phyloP scores from a whole-genome alignment of 2,888 invertebrate species.

The Tricholauxania praeusta region DNA sequence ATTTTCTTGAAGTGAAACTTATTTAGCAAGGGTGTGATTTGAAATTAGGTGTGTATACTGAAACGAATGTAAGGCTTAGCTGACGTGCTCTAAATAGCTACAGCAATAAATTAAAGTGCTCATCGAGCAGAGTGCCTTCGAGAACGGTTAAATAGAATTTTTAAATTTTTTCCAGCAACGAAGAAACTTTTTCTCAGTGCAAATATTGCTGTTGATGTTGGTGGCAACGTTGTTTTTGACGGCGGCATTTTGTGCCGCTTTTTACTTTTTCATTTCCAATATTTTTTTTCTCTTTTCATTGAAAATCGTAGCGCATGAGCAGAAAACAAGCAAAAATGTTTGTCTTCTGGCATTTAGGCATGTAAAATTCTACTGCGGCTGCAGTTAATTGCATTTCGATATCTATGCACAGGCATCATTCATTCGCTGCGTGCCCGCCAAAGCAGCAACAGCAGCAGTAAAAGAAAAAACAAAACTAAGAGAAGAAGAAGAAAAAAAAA shows the following conservation, averaged over 20 bases:
- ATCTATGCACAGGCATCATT: conserved; percentile 64
- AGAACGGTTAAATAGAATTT: too few species aligned
- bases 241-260: conserved; percentile 13
- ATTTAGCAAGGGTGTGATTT: too few species aligned
- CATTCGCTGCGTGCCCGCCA: conserved; percentile 43
- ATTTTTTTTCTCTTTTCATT: conserved; percentile 16
- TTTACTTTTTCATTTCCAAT: conserved; percentile 2
- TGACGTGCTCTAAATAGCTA: too few species aligned
- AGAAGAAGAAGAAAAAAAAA: background rate
- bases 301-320: background rate
- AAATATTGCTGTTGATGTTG: conserved; percentile 46
- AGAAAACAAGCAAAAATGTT: conserved; percentile 17
- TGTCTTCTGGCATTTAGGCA: conserved; percentile 43
- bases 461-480: conserved; percentile 7
- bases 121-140: too few species aligned
- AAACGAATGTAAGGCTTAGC: too few species aligned
- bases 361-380: conserved; percentile 35
- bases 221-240: conserved; percentile 19
- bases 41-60: too few species aligned
- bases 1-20: too few species aligned
- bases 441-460: background rate
- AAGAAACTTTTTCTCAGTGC: conserved; percentile 33
- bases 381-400: conserved; percentile 65
- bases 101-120: too few species aligned
- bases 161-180: too few species aligned